Percentiles rank a stretch among this genome's conserved stretches.
These are phyloP conservation scores for Oophaga sylvatica DNA, from an alignment of 2,797 vertebrate species.

Conservation along the genomic window DNA sequence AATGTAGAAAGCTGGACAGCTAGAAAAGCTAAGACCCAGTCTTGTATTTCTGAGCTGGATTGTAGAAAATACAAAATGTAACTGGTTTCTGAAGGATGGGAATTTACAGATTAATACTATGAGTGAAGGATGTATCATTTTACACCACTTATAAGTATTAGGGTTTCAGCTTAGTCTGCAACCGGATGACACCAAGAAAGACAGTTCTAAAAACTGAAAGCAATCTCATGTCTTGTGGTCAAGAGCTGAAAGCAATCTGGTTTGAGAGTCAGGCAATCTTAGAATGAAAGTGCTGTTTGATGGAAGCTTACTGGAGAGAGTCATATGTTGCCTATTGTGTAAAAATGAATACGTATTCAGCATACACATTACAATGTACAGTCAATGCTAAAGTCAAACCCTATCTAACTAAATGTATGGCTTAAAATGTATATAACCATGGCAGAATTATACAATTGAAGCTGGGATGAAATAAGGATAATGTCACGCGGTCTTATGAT, in stretches of 20 bases:
- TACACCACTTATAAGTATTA: not conserved
- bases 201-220: conserved; percentile 31
- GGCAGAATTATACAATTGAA: not conserved
- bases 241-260: conserved; percentile 21
- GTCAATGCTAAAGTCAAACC: not conserved
- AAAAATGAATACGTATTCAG: not conserved
- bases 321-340: not conserved
- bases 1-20: not conserved
- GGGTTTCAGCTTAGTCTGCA: not conserved
- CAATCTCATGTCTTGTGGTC: conserved; percentile 38
- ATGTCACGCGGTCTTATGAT: too few species aligned
- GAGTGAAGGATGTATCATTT: conserved; percentile 17
- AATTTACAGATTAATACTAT: not conserved
- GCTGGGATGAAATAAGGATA: too few species aligned
- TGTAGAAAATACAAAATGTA: not conserved
- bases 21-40: not conserved
- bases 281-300: conserved; percentile 34
- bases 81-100: not conserved
- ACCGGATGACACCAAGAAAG: not conserved
- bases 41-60: not conserved
- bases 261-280: conserved; percentile 39
- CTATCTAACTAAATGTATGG: not conserved
- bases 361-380: not conserved
- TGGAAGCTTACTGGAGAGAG: not conserved
- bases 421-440: not conserved